Evolutionary conservation across 2,797 vertebrate species (phyloP).

Genomic region (Sandelia bainsii): DNA sequence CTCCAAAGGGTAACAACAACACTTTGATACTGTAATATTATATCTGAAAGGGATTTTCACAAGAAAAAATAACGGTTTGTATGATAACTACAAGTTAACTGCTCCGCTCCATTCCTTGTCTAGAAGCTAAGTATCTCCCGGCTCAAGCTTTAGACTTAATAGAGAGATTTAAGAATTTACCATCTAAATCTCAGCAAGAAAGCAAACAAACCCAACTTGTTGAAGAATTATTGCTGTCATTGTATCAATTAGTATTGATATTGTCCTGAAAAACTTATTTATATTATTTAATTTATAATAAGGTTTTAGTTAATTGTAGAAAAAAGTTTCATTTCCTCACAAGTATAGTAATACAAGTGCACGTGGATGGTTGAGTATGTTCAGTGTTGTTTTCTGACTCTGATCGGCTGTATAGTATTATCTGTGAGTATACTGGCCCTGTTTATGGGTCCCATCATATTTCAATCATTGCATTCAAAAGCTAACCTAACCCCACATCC

Average conservation of each 20-base stretch:
- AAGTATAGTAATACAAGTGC: slow-evolving; percentile 71
- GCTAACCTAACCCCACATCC: slow-evolving; percentile 71
- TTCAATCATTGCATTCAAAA: slow-evolving; percentile 67
- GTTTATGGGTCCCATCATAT: slow-evolving; percentile 71
- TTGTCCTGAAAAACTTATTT: background rate
- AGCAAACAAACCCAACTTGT: no score
- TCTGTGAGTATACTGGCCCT: slow-evolving; percentile 61
- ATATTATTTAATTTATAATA: background rate
- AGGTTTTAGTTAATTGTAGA: background rate
- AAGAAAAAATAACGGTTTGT: no score
- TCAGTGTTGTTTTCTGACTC: slow-evolving; percentile 67
- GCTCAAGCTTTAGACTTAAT: no score
- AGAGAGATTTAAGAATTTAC: no score
- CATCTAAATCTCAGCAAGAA: no score
- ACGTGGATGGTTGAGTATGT: slow-evolving; percentile 66
- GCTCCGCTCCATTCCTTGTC: no score
- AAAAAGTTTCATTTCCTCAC: slow-evolving; percentile 47
- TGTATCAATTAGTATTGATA: background rate
- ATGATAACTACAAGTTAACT: no score
- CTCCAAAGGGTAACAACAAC: no score
- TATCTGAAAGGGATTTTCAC: no score
- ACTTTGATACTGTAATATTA: no score
- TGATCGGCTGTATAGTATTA: slow-evolving; percentile 51
- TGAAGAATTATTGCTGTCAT: background rate
- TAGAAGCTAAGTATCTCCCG: no score